Percentiles rank a stretch among this genome's conserved stretches.
Conservation (phyloP, 1,140 invertebrate genomes). For the Panagrolaimus sp. region DNA sequence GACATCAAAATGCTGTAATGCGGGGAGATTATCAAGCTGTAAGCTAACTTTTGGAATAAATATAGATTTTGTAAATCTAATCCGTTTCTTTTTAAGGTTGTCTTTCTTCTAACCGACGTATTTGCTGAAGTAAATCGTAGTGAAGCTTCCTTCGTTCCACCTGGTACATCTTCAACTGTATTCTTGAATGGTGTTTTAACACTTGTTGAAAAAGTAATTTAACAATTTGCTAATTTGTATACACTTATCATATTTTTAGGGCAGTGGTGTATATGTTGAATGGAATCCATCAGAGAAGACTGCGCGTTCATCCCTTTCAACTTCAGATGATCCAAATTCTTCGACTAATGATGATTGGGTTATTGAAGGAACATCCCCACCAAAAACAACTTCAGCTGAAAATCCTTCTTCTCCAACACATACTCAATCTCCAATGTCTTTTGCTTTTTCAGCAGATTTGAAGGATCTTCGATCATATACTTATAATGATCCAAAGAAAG, state of each 20-base stretch:
- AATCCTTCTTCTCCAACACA: conserved; percentile 20
- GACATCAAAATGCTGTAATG: neutral
- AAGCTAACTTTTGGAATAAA: neutral
- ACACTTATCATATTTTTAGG: conserved; percentile 22
- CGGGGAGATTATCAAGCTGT: conserved; percentile 8
- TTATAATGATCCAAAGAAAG: conserved; percentile 30
- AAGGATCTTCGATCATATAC: conserved; percentile 45
- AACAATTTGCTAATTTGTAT: neutral
- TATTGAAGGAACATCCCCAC: conserved; percentile 38
- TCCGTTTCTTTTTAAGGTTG: neutral
- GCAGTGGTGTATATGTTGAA: conserved; percentile 38
- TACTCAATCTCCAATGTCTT: conserved; percentile 23
- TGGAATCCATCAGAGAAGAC: conserved; percentile 40
- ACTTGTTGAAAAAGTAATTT: neutral
- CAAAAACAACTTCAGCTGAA: conserved; percentile 9
- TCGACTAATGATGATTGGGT: conserved; percentile 36
- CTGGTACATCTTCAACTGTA: neutral
- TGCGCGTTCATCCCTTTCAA: conserved; percentile 4
- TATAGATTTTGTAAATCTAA: neutral
- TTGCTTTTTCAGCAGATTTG: conserved; percentile 31
- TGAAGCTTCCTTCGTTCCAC: neutral
- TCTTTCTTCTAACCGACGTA: neutral
- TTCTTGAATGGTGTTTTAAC: neutral
- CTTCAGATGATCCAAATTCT: conserved; percentile 22
- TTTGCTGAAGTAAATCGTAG: neutral